phyloP scores from a whole-genome alignment of 2,113 vertebrate genomes.

The Lasiurus cinereus region DNA sequence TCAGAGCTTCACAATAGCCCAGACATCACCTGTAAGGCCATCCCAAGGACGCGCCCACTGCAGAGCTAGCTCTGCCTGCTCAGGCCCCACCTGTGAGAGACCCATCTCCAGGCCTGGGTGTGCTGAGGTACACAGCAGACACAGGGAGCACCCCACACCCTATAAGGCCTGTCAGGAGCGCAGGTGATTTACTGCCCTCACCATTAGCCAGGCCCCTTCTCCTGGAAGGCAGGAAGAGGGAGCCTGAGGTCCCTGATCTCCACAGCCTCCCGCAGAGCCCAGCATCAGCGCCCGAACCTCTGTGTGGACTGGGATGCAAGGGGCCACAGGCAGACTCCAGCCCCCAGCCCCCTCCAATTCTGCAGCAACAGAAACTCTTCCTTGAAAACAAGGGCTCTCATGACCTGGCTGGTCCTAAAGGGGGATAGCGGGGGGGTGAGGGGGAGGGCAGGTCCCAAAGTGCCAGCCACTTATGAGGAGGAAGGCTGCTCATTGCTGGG shows the following conservation, averaged over 20 bases:
- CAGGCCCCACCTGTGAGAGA: not conserved
- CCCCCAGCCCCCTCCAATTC: not conserved
- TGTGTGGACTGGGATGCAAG: not conserved
- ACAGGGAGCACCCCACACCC: not conserved
- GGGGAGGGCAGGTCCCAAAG: not conserved
- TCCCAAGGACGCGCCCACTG: not conserved
- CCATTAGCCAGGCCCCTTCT: not conserved
- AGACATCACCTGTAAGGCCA: not conserved
- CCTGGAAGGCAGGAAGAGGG: not conserved
- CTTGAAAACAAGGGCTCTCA: not conserved
- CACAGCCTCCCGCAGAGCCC: not conserved
- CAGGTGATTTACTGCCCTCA: not conserved
- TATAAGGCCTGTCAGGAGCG: not conserved
- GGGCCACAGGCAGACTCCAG: not conserved
- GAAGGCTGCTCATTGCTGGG: not conserved
- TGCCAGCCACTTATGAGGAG: constrained; percentile 2
- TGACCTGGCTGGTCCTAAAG: not conserved
- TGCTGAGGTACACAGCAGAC: too few relatives aligned
- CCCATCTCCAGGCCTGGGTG: not conserved
- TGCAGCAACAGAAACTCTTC: not conserved
- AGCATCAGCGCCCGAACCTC: not conserved
- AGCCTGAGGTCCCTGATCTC: not conserved
- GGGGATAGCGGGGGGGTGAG: not conserved
- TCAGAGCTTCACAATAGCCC: too few relatives aligned
- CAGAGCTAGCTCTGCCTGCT: too few relatives aligned